A percentile compares a stretch with the other conserved stretches of the same genome.
phyloP scores from a whole-genome alignment of 2,113 vertebrate genomes.

The Microtus richardsoni region DNA sequence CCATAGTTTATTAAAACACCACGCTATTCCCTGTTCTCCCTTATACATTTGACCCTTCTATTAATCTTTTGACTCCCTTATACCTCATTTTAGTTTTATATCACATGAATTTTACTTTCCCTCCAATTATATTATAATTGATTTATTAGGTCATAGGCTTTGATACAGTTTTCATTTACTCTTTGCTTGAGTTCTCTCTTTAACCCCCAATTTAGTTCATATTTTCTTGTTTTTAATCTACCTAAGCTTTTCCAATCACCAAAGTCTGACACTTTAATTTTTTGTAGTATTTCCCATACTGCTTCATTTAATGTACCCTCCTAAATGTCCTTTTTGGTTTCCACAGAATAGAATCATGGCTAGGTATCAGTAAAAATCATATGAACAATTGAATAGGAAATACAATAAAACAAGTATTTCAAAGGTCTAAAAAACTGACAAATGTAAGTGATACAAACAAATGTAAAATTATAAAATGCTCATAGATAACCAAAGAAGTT shows the following conservation, averaged over 20 bases:
- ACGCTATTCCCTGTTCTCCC: neutral
- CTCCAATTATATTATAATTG: neutral
- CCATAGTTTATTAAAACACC: neutral
- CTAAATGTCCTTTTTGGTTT: neutral
- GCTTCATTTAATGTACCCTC: neutral
- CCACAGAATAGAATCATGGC: neutral
- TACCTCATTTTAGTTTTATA: neutral
- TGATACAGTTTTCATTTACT: accelerated
- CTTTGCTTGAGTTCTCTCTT: neutral
- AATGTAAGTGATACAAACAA: neutral
- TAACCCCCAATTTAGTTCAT: neutral
- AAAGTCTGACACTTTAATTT: neutral
- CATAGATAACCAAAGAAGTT: neutral
- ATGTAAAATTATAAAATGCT: neutral
- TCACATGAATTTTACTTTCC: neutral
- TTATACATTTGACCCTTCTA: neutral
- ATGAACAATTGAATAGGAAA: neutral
- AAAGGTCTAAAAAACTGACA: neutral
- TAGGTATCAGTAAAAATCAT: neutral
- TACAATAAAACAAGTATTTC: neutral
- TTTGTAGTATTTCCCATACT: neutral
- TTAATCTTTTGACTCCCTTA: neutral
- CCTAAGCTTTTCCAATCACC: too few relatives aligned
- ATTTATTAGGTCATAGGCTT: neutral
- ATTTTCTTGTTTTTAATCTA: neutral